These are phyloP conservation scores for Paraescarpia echinospica DNA, from an alignment of 1,140 invertebrate genomes.

Conservation along the genomic window DNA sequence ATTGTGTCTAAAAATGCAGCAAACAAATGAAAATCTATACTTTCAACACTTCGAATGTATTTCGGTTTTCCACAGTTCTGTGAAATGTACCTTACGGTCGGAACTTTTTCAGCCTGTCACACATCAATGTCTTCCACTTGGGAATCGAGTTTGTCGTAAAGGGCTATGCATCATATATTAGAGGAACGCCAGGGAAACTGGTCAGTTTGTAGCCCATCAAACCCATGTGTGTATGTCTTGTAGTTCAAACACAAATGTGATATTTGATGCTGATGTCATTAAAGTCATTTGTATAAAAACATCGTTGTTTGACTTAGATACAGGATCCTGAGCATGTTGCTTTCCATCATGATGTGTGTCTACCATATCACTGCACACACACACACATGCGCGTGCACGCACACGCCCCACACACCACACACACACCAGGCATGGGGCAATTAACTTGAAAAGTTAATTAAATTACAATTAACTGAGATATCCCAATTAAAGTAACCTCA, in stretches of 20 bases:
- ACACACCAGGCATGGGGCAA: too few species aligned
- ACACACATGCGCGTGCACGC: too few species aligned
- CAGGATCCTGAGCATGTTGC: not conserved
- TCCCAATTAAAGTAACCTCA: too few species aligned
- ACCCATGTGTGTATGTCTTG: not conserved
- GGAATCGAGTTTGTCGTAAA: not conserved
- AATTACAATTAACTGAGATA: too few species aligned
- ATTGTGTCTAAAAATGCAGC: too few species aligned
- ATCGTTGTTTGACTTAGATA: not conserved
- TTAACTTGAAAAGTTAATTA: too few species aligned
- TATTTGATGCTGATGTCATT: conserved; percentile 6
- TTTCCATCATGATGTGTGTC: not conserved
- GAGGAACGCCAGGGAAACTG: not conserved
- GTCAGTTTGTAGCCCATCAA: not conserved
- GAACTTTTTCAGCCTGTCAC: too few species aligned
- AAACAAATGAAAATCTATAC: too few species aligned
- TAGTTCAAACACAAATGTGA: conserved; percentile 1
- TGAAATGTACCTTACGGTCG: too few species aligned
- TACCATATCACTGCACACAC: not conserved
- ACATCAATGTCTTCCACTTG: not conserved
- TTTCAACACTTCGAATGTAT: too few species aligned
- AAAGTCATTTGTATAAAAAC: not conserved
- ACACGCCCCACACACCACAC: too few species aligned
- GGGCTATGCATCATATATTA: not conserved
- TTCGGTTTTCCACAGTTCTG: too few species aligned